A percentile compares a stretch with the other conserved stretches of the same genome.
phyloP scores from a whole-genome alignment of 1,140 invertebrate genomes.

The Pissodes strobi region DNA sequence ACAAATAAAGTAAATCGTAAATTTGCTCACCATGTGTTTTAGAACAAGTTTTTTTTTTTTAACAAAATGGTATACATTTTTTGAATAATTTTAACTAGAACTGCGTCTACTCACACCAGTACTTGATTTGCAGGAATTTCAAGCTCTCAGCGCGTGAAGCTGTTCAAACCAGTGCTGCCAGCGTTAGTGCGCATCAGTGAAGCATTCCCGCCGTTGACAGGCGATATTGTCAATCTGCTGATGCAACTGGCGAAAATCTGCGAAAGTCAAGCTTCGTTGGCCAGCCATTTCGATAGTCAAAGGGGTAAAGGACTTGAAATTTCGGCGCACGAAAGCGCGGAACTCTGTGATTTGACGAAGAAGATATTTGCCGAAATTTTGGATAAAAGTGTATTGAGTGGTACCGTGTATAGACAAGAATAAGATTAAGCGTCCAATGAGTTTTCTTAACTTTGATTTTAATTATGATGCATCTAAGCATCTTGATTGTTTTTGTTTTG shows the following conservation, averaged over 20 bases:
- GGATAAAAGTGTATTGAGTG: conserved; percentile 62
- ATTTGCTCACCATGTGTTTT: no score
- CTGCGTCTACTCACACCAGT: no score
- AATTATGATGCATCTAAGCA: no score
- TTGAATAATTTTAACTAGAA: no score
- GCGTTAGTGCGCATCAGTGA: conserved; percentile 84
- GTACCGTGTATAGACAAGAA: conserved; percentile 59
- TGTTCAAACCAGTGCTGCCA: conserved; percentile 83
- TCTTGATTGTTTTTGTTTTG: no score
- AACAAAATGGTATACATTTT: no score
- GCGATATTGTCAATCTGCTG: conserved; percentile 82
- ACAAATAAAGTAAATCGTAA: no score
- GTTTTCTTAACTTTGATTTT: no score
- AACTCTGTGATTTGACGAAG: conserved; percentile 68
- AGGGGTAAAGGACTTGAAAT: conserved; percentile 60
- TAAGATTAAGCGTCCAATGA: conserved; percentile 10
- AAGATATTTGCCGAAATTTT: conserved; percentile 65
- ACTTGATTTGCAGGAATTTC: conserved; percentile 81
- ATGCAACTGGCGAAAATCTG: conserved; percentile 86
- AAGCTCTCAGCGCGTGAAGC: conserved; percentile 73
- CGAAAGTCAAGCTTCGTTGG: conserved; percentile 79
- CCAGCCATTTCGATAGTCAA: conserved; percentile 63
- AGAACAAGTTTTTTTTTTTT: no score
- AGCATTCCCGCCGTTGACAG: conserved; percentile 90
- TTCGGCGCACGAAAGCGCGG: conserved; percentile 58